Percentiles rank a stretch among this genome's conserved stretches.
Conservation (phyloP, 2,888 invertebrate genomes). For the Metalampra italica region DNA sequence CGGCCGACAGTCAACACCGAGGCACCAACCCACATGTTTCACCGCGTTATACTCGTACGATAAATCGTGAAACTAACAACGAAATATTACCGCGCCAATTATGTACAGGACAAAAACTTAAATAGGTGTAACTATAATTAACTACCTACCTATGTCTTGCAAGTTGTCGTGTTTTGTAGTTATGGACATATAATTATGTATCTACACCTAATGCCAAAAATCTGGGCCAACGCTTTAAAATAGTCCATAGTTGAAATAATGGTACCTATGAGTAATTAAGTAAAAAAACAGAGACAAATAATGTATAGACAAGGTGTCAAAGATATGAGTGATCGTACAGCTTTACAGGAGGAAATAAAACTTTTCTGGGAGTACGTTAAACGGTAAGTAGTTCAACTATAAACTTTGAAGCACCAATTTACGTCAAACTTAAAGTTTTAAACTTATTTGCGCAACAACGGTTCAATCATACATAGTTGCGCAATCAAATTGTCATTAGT, state of each 20-base stretch:
- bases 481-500: too few species aligned
- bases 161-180: too few species aligned
- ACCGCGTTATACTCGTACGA: slow-evolving; percentile 22
- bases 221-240: neutral
- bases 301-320: neutral
- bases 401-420: neutral
- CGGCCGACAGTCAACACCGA: slow-evolving; percentile 38
- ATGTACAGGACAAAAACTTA: too few species aligned
- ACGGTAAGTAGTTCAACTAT: slow-evolving; percentile 42
- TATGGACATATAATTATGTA: too few species aligned
- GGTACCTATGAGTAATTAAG: neutral
- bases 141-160: too few species aligned
- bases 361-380: slow-evolving; percentile 72
- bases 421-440: neutral
- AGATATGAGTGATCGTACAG: slow-evolving; percentile 36
- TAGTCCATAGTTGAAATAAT: too few species aligned
- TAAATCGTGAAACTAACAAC: neutral
- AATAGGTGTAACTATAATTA: too few species aligned
- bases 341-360: slow-evolving; percentile 57
- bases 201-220: neutral
- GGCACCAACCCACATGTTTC: slow-evolving; percentile 25
- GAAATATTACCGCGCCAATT: neutral
- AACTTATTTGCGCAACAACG: too few species aligned
- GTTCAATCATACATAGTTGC: too few species aligned
- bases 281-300: neutral